phyloP scores from a whole-genome alignment of 1,140 invertebrate species.

The Gonioctena quinquepunctata region DNA sequence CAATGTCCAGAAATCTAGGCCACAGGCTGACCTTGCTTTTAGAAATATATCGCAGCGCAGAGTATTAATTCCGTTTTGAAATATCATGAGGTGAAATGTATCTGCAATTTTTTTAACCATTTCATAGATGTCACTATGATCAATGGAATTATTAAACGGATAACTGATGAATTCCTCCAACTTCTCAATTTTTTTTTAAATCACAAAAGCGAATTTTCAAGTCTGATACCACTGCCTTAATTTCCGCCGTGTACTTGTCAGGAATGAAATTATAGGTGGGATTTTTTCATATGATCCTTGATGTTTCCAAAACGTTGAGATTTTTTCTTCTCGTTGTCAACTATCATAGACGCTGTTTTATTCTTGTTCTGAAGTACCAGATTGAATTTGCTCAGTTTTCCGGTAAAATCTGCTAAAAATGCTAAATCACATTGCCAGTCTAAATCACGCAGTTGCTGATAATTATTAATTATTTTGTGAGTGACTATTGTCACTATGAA shows the following conservation, averaged over 20 bases:
- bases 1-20: no score
- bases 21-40: no score
- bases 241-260: constrained; percentile 11
- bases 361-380: no score
- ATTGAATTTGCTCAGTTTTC: no score
- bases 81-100: constrained; percentile 7
- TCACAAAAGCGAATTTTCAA: no score
- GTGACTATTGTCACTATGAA: no score
- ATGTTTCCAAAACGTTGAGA: constrained; percentile 11
- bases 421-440: no score
- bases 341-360: constrained; percentile 19
- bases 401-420: no score
- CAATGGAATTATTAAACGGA: constrained; percentile 20
- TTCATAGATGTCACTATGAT: no score
- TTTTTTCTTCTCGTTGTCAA: constrained; percentile 13
- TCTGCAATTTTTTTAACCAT: constrained; percentile 18
- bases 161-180: constrained; percentile 21
- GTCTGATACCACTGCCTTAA: constrained; percentile 15
- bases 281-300: constrained; percentile 17
- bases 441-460: no score
- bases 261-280: constrained; percentile 16
- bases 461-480: no score
- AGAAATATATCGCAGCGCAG: background rate
- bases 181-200: constrained; percentile 18
- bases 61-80: constrained; percentile 14